phyloP scores from a whole-genome alignment of 1,140 invertebrate genomes.

The Cyrtorhinus lividipennis region DNA sequence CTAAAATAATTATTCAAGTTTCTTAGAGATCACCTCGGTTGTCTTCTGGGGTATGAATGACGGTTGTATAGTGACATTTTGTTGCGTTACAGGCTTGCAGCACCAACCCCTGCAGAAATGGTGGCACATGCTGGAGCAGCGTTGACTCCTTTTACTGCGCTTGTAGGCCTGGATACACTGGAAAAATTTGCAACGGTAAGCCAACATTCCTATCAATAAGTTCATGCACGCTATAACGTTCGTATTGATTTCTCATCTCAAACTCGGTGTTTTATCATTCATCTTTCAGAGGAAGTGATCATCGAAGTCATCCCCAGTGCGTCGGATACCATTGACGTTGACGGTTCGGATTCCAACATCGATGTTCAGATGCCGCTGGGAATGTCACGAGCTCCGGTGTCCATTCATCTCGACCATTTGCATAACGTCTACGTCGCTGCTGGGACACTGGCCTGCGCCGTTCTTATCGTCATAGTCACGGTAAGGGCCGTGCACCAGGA shows the following conservation, averaged over 20 bases:
- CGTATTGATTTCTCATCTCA: too few relatives aligned
- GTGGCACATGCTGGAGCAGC: constrained; percentile 58
- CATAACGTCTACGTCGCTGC: constrained; percentile 58
- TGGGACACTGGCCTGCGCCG: constrained; percentile 49
- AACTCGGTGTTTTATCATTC: too few relatives aligned
- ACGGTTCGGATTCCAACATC: constrained; percentile 28
- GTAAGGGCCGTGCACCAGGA: too few relatives aligned
- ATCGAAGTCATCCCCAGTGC: constrained; percentile 35
- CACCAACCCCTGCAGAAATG: constrained; percentile 53
- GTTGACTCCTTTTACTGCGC: constrained; percentile 60
- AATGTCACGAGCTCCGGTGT: constrained; percentile 28
- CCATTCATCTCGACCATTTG: constrained; percentile 48
- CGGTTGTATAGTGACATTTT: too few relatives aligned
- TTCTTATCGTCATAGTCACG: constrained; percentile 49
- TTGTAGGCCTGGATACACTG: constrained; percentile 54
- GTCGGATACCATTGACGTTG: constrained; percentile 32
- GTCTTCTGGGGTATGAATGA: too few relatives aligned
- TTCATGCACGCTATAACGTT: not conserved
- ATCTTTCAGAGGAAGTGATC: constrained; percentile 40
- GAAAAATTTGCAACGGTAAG: constrained; percentile 57
- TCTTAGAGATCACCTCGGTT: too few relatives aligned
- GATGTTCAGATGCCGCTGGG: constrained; percentile 36
- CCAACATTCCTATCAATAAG: too few relatives aligned
- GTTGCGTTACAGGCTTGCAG: constrained; percentile 19
- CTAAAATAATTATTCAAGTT: too few relatives aligned